phyloP scores from a whole-genome alignment of 1,140 invertebrate species.

The Megathymus violae region DNA sequence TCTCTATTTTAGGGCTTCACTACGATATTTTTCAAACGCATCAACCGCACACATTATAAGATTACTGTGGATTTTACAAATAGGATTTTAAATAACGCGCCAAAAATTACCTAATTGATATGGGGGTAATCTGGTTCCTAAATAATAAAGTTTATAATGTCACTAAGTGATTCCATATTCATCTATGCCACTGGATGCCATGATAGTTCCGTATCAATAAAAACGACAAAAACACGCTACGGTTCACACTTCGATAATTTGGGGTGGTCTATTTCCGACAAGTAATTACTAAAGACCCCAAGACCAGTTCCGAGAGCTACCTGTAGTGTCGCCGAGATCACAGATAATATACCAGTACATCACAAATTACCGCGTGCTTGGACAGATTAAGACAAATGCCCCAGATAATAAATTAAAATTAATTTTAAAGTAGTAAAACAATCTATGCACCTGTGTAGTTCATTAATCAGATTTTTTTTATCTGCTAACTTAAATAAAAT shows the following conservation, averaged over 20 bases:
- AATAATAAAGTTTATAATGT: too few species aligned
- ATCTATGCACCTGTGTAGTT: not conserved
- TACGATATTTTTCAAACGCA: too few species aligned
- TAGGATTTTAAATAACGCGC: too few species aligned
- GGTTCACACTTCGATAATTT: conserved; percentile 27
- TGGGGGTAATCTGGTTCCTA: too few species aligned
- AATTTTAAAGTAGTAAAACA: not conserved
- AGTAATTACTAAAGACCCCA: conserved; percentile 30
- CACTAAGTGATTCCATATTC: too few species aligned
- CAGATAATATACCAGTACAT: conserved; percentile 46
- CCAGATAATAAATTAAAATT: not conserved
- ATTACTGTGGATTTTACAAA: too few species aligned
- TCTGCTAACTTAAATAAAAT: too few species aligned
- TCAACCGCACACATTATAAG: too few species aligned
- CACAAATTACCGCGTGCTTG: conserved; percentile 51
- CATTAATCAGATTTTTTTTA: too few species aligned
- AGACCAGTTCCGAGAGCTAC: conserved; percentile 38
- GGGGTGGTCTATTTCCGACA: conserved; percentile 40
- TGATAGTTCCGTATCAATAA: not conserved
- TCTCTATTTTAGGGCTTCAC: too few species aligned
- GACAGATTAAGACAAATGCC: conserved; percentile 59
- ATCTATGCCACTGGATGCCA: too few species aligned
- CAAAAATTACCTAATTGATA: too few species aligned
- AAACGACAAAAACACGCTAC: conserved; percentile 5
- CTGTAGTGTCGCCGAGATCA: conserved; percentile 34